phyloP scores from a whole-genome alignment of 2,797 vertebrate genomes.

The Gallirallus australis region DNA sequence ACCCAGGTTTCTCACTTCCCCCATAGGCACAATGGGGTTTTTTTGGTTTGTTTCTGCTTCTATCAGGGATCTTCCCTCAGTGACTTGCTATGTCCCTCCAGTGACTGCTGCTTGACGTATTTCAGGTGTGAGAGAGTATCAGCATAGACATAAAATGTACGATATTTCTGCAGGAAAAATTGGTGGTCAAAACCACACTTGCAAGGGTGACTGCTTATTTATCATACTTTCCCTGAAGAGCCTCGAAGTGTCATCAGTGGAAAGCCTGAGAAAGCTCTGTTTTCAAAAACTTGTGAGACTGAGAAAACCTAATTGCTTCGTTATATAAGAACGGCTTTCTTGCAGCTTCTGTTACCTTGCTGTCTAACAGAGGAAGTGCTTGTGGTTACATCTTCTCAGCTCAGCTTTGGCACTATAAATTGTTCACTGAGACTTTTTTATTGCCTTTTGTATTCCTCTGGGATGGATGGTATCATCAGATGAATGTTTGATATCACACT shows the following conservation, averaged over 20 bases:
- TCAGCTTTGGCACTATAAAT: not conserved
- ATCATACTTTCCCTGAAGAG: not conserved
- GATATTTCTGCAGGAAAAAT: not conserved
- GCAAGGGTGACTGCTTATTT: constrained; percentile 25
- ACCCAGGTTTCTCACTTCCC: not conserved
- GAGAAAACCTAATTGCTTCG: constrained; percentile 1
- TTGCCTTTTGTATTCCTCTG: not conserved
- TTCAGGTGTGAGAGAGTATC: not conserved
- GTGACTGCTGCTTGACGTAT: not conserved
- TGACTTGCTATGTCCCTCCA: not conserved
- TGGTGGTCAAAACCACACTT: not conserved
- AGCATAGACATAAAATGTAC: not conserved
- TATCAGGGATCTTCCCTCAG: not conserved
- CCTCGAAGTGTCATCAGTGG: not conserved
- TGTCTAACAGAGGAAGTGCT: not conserved
- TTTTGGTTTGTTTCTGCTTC: not conserved
- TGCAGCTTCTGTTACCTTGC: constrained; percentile 23
- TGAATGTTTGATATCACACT: not conserved
- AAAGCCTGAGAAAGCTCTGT: constrained; percentile 26
- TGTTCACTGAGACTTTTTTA: not conserved
- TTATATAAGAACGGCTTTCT: not conserved
- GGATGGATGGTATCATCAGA: not conserved
- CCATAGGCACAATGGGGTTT: not conserved
- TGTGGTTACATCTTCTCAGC: not conserved
- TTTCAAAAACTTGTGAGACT: constrained; percentile 52